These are phyloP conservation scores for Nothocercus julius DNA, from an alignment of 2,113 vertebrate genomes.

Conservation along the genomic window DNA sequence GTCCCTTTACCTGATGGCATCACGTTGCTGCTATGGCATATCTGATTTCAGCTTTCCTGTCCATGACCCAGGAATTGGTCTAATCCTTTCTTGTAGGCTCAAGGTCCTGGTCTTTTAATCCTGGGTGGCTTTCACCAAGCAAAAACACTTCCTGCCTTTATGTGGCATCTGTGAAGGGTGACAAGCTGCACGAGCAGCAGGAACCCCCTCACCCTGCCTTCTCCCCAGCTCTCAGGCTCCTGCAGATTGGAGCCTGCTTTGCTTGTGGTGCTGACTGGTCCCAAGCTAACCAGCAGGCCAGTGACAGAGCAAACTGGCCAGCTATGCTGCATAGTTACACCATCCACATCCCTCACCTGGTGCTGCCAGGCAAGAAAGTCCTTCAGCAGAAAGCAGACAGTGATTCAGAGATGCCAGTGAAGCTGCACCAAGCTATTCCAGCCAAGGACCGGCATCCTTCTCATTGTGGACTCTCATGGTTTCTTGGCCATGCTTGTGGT, in stretches of 20 bases:
- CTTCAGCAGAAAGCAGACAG: not conserved
- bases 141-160: not conserved
- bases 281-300: not conserved
- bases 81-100: not conserved
- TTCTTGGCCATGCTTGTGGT: fast-evolving
- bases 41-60: not conserved
- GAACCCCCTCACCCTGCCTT: not conserved
- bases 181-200: not conserved
- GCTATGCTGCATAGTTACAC: not conserved
- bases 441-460: not conserved
- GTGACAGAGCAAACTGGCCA: not conserved
- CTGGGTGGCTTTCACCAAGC: not conserved
- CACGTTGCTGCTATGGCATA: not conserved
- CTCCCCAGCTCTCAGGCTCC: fast-evolving
- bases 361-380: not conserved
- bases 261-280: fast-evolving
- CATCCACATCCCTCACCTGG: not conserved
- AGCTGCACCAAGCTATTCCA: fast-evolving
- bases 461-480: fast-evolving
- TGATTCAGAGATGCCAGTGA: not conserved
- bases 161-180: not conserved
- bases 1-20: not conserved
- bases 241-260: not conserved
- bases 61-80: fast-evolving
- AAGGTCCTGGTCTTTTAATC: not conserved